Evolutionary conservation across 2,888 invertebrate species (phyloP).

Genomic region (Pardosa pseudoannulata): DNA sequence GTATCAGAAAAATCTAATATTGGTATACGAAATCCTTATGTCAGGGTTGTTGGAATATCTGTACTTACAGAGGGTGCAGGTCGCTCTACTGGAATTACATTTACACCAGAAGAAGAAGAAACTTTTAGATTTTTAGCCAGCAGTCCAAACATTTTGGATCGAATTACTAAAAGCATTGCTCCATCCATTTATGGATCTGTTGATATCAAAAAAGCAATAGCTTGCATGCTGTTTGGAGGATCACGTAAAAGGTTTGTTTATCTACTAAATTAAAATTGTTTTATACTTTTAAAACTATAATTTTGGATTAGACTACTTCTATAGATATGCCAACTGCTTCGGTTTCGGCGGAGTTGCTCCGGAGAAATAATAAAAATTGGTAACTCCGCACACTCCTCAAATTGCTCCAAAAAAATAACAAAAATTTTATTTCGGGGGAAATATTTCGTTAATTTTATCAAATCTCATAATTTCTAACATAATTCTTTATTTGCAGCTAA

Average conservation of each 20-base stretch:
- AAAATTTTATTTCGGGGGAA: too few species aligned
- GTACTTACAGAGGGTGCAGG: constrained; percentile 89
- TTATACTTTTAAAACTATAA: too few species aligned
- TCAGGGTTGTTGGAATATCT: constrained; percentile 94
- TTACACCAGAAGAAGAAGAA: constrained; percentile 86
- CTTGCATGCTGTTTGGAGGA: constrained; percentile 96
- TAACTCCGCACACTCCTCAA: too few species aligned
- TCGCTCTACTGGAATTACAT: constrained; percentile 75
- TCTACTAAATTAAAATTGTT: too few species aligned
- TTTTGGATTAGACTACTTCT: too few species aligned
- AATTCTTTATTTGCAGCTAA: too few species aligned
- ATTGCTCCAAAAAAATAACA: too few species aligned
- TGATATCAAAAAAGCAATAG: constrained; percentile 98
- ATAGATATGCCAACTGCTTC: too few species aligned
- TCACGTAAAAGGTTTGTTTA: constrained; percentile 79
- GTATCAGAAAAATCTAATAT: constrained; percentile 78
- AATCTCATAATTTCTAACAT: too few species aligned
- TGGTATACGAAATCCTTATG: constrained; percentile 95
- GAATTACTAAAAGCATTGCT: constrained; percentile 92
- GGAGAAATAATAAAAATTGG: too few species aligned
- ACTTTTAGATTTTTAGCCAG: constrained; percentile 89
- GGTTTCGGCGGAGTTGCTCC: too few species aligned
- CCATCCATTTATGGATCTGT: constrained; percentile 96
- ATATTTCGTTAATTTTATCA: too few species aligned
- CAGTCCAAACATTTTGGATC: constrained; percentile 90